Percentiles rank a stretch among this genome's conserved stretches.
Conservation (phyloP, 2,797 vertebrate genomes). For the Pangasius mekongensis region DNA sequence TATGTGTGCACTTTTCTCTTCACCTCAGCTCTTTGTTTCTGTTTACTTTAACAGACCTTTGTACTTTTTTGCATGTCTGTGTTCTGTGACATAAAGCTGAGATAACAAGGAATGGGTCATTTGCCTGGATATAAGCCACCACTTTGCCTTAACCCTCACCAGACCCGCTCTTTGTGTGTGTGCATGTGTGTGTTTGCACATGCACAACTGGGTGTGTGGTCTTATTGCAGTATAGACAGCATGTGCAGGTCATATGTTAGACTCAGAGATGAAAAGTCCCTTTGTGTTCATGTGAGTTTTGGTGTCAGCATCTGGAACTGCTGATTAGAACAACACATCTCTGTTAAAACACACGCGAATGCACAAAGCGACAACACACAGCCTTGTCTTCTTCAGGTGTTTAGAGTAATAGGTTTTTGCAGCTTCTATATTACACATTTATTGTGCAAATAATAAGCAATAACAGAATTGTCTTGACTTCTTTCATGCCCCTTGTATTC, state of each 20-base stretch:
- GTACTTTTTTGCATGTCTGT: neutral
- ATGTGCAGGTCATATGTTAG: constrained; percentile 70
- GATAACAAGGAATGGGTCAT: neutral
- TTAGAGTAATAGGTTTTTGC: neutral
- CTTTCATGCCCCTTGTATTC: neutral
- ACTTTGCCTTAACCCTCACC: neutral
- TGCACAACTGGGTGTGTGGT: constrained; percentile 44
- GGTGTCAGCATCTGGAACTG: constrained; percentile 63
- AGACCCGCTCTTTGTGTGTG: constrained; percentile 7
- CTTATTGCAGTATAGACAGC: constrained; percentile 57
- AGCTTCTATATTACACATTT: neutral
- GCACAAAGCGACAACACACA: neutral
- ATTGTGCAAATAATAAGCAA: neutral
- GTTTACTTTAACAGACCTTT: constrained; percentile 1
- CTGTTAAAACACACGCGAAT: constrained; percentile 32
- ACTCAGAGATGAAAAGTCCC: constrained; percentile 62
- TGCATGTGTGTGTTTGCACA: constrained; percentile 48
- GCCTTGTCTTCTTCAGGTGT: neutral
- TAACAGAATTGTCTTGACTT: neutral
- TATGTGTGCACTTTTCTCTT: constrained; percentile 13
- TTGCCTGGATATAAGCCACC: constrained; percentile 14
- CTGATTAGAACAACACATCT: constrained; percentile 54
- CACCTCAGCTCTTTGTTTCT: constrained; percentile 10
- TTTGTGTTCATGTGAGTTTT: constrained; percentile 65
- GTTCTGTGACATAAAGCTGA: constrained; percentile 18